Evolutionary conservation across 1,140 invertebrate species (phyloP).

Genomic region (Nomia melanderi): DNA sequence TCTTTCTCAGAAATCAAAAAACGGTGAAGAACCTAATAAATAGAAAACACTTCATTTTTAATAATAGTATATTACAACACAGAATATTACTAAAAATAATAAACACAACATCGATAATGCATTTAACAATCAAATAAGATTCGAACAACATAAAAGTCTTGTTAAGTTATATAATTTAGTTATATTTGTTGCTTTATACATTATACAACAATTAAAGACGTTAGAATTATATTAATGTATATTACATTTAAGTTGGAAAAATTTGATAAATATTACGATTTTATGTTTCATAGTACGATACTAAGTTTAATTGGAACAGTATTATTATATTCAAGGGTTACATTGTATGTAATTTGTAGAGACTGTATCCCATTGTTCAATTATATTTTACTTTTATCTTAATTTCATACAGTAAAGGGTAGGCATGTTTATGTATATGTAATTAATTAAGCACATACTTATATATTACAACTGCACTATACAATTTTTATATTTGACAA

Average conservation of each 20-base stretch:
- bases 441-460: not conserved
- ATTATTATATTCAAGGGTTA: conserved; percentile 32
- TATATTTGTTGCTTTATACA: conserved; percentile 16
- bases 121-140: conserved; percentile 19
- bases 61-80: not conserved
- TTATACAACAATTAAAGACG: conserved; percentile 34
- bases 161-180: conserved; percentile 23
- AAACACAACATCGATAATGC: conserved; percentile 3
- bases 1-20: conserved; percentile 9
- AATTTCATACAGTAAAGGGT: not conserved
- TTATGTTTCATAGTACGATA: not conserved
- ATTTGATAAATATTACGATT: conserved; percentile 15
- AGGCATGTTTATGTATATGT: conserved; percentile 20
- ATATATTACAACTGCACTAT: too few relatives aligned
- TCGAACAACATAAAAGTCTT: not conserved
- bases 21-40: not conserved
- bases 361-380: conserved; percentile 1
- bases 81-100: not conserved
- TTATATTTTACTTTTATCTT: conserved; percentile 1
- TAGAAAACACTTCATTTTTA: conserved; percentile 32
- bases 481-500: too few relatives aligned
- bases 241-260: conserved; percentile 13
- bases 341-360: conserved; percentile 24
- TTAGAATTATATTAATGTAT: not conserved
- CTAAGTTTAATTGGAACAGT: conserved; percentile 33